Conservation (phyloP, 2,797 vertebrate species). For the Gila robusta region DNA sequence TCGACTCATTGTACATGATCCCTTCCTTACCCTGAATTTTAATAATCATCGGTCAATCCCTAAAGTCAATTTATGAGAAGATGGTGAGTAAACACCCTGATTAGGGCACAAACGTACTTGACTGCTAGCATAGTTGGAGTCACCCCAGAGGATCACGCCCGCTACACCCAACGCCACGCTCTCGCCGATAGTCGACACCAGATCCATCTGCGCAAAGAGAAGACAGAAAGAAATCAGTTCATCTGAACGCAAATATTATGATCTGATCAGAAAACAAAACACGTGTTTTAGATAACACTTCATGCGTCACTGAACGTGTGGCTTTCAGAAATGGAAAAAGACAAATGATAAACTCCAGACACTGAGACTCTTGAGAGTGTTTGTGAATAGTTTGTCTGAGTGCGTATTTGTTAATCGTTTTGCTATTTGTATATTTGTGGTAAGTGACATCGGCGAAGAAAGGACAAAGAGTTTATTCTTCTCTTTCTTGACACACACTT, state of each 20-base stretch:
- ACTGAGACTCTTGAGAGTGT: neutral
- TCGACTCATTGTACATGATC: neutral
- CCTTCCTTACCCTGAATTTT: neutral
- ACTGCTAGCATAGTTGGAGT: constrained; percentile 84
- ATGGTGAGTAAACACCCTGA: neutral
- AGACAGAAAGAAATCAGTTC: neutral
- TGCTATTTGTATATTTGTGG: constrained; percentile 24
- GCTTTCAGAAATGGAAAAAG: neutral
- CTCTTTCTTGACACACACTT: constrained; percentile 8
- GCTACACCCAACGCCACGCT: constrained; percentile 91
- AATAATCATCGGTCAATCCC: neutral
- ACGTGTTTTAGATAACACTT: constrained; percentile 1
- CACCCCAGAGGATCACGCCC: constrained; percentile 94
- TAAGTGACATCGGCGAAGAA: neutral
- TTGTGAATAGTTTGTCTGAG: neutral
- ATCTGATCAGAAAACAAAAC: neutral
- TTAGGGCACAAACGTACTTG: constrained; percentile 73
- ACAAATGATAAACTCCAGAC: neutral
- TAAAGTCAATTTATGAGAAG: neutral
- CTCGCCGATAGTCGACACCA: constrained; percentile 86
- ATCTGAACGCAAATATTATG: neutral
- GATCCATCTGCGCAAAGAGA: constrained; percentile 75
- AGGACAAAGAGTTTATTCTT: neutral
- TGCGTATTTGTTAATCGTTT: neutral
- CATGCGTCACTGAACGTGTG: neutral